Percentiles rank a stretch among this genome's conserved stretches.
phyloP scores from a whole-genome alignment of 1,140 invertebrate genomes.

The Euborellia annulipes region DNA sequence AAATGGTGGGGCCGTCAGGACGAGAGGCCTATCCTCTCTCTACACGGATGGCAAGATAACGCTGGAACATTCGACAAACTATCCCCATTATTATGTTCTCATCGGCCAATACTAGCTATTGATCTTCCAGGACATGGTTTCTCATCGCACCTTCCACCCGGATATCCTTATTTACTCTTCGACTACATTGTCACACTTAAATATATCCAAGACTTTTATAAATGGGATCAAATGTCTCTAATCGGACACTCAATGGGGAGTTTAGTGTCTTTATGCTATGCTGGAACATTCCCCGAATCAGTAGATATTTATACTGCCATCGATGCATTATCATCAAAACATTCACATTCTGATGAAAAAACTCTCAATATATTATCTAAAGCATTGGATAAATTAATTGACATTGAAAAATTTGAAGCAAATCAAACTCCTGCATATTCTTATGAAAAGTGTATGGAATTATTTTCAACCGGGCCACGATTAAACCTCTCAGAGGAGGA shows the following conservation, averaged over 20 bases:
- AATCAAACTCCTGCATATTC: no score
- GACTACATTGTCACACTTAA: constrained; percentile 36
- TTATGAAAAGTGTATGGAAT: no score
- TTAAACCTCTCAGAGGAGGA: no score
- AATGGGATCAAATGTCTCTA: constrained; percentile 51
- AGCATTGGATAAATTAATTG: no score
- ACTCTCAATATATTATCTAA: no score
- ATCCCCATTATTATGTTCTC: constrained; percentile 37
- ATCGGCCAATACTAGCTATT: constrained; percentile 40
- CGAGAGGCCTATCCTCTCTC: constrained; percentile 42
- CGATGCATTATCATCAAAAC: no score
- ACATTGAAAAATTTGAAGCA: no score
- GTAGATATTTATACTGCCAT: constrained; percentile 26
- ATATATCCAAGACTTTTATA: constrained; percentile 42
- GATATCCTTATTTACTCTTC: constrained; percentile 39
- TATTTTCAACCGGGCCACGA: no score
- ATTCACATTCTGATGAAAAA: no score
- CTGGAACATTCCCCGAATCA: constrained; percentile 37
- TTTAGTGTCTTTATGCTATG: constrained; percentile 37
- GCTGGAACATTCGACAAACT: constrained; percentile 54
- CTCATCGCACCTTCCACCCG: constrained; percentile 46
- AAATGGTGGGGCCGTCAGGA: constrained; percentile 50
- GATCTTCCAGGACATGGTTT: constrained; percentile 58
- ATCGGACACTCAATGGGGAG: constrained; percentile 51
- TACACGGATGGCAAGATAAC: constrained; percentile 55